Conservation (phyloP, 2,113 vertebrate species). For the Leiothrix lutea region DNA sequence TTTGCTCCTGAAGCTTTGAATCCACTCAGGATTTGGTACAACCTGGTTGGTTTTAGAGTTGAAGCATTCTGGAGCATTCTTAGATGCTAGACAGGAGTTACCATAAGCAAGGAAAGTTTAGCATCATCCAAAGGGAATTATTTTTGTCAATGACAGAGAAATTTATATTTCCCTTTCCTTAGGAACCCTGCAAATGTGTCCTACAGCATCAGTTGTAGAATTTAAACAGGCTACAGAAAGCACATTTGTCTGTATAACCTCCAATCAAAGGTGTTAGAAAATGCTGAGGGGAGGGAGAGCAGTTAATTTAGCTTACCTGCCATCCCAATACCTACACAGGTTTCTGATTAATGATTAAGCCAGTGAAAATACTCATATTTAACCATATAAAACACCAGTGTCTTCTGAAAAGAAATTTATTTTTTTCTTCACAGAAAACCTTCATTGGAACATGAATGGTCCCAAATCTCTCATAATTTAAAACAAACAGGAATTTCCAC, state of each 20-base stretch:
- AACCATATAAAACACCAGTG: background rate
- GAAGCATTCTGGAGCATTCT: background rate
- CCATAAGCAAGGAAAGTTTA: background rate
- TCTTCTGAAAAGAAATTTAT: background rate
- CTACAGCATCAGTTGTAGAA: background rate
- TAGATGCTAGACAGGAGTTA: background rate
- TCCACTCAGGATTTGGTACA: background rate
- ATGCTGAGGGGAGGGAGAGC: background rate
- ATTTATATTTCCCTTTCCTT: background rate
- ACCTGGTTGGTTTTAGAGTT: background rate
- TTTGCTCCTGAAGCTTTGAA: background rate
- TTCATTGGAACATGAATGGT: background rate
- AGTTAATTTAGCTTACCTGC: background rate
- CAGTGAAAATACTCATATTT: background rate
- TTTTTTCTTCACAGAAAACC: background rate
- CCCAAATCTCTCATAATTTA: background rate
- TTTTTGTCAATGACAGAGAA: background rate
- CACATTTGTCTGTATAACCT: background rate
- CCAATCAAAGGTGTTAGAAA: background rate
- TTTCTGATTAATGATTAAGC: background rate
- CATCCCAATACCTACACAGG: background rate
- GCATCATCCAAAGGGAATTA: background rate
- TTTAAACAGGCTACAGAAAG: background rate
- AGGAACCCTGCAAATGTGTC: background rate
- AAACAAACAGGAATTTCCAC: background rate